Evolutionary conservation across 92 coral and sea anemone species (phyloP), one percentile per base, ranked within the genome.

Genomic region (Muricea muricata): DNA sequence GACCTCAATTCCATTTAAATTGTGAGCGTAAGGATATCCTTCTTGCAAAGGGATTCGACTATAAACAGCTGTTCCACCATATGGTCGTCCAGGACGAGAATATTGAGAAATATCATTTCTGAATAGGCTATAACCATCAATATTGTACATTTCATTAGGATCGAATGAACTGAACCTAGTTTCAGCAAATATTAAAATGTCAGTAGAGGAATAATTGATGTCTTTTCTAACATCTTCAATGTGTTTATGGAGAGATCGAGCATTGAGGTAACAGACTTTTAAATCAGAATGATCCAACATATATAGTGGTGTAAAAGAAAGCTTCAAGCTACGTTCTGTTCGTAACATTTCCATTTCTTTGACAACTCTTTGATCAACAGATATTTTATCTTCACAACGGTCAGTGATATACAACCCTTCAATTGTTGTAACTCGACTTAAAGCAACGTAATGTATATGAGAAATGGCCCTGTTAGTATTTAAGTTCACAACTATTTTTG

Each of bases 361-460:
- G 24, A 47, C 55, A 76, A 76, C 82, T 47, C 41, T 58, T 25
- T 54, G 26, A 42, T 58, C 37, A 1, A 76, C 81, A 46, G 93
- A 80, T 89, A 91, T 89, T 82, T 92, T 89, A 55, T 89, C 78
- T 65, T 92, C 87, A 86, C 95, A 86, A 3, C 89, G 91, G 48
- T 89, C 85, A 58, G 92, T 82, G 52, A 92, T 66, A 60, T 80
- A 72, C 10, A 92, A 63, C 18, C 93, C 93, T 54, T 90, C 90
- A 29, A 92, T 84, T 52, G 95, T 87, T 58, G 91, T 89, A 37
- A 89, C 93, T 79, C 93, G 75, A 52, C 93, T 92, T 65, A 92
- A 73, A 13, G 91, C 93, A 17, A 87, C 93, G 84, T 92, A 89
- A 80, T 92, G 95, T 72, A 86, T 89, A 47, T 92, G 95, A 79